A percentile compares a stretch with the other conserved stretches of the same genome.
Evolutionary conservation across 2,797 vertebrate genomes (phyloP).

Genomic region (Myotis pilosus): DNA sequence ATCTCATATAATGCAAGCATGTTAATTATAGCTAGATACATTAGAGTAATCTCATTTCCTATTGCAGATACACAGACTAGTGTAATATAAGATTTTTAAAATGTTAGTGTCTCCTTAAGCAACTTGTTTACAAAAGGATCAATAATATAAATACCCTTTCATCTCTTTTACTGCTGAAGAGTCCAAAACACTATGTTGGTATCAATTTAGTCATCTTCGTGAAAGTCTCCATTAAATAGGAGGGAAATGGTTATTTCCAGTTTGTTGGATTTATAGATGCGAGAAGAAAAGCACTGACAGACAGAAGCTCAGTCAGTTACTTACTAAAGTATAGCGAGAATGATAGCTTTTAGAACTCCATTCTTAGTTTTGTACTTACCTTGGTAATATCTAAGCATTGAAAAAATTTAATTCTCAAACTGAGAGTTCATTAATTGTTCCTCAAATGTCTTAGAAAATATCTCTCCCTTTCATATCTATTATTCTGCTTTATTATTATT

Average conservation of each 20-base stretch:
- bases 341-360: background rate
- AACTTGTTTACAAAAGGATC: background rate
- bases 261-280: background rate
- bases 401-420: background rate
- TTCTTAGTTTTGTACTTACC: background rate
- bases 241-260: background rate
- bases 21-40: background rate
- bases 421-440: background rate
- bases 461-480: background rate
- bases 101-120: background rate
- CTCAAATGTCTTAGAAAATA: background rate
- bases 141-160: background rate
- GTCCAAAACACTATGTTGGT: background rate
- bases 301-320: background rate
- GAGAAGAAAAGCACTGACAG: background rate
- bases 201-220: background rate
- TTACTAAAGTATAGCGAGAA: background rate
- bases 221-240: background rate
- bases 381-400: background rate
- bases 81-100: background rate
- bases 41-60: background rate
- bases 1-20: background rate
- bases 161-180: background rate
- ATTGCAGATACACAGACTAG: background rate
- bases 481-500: background rate